phyloP scores from a whole-genome alignment of 92 coral and sea anemone genomes.

The Paragorgia papillata region DNA sequence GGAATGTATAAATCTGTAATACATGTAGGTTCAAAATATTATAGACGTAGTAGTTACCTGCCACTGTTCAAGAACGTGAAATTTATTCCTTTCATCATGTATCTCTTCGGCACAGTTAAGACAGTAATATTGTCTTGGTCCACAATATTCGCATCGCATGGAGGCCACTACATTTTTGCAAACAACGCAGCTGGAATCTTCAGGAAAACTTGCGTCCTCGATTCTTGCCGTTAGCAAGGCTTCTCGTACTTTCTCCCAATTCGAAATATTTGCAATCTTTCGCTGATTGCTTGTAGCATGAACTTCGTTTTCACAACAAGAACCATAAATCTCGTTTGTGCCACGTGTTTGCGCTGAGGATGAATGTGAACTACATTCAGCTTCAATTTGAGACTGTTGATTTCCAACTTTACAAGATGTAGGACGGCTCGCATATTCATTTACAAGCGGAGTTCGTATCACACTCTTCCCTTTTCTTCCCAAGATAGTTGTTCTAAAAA shows the following conservation, averaged over 20 bases:
- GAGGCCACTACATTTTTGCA: not conserved
- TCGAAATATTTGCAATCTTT: no score
- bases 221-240: not conserved
- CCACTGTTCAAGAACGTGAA: slow-evolving; percentile 3
- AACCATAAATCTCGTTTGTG: no score
- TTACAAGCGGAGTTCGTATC: no score
- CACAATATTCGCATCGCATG: not conserved
- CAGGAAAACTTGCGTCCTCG: not conserved
- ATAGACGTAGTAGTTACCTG: not conserved
- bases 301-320: no score
- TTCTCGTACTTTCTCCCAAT: not conserved
- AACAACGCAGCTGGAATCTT: not conserved
- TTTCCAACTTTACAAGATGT: no score
- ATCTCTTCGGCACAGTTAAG: not conserved
- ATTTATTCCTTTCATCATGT: not conserved
- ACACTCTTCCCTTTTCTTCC: no score
- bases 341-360: no score
- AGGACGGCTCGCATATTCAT: no score
- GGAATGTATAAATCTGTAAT: not conserved
- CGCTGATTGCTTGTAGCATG: no score
- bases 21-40: not conserved
- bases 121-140: not conserved
- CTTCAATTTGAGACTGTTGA: no score
- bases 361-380: no score
- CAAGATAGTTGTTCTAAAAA: no score